Conservation (phyloP, 2,797 vertebrate species). For the Philypnodon macrostomus region DNA sequence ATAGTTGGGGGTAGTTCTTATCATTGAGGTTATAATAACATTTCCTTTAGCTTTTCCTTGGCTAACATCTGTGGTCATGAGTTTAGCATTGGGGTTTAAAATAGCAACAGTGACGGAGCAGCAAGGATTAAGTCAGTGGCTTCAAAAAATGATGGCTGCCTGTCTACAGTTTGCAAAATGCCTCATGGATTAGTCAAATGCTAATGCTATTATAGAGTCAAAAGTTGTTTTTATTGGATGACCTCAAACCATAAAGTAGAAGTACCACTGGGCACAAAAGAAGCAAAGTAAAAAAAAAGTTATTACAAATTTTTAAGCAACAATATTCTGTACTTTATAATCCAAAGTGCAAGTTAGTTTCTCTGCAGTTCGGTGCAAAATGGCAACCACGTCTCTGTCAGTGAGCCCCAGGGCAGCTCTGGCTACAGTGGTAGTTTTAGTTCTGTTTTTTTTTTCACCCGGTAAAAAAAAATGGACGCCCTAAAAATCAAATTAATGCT, state of each 20-base stretch:
- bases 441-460: no score
- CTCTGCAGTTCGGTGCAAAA: no score
- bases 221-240: neutral
- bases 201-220: conserved; percentile 11
- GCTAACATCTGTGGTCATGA: no score
- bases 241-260: conserved; percentile 2
- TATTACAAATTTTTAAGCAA: neutral
- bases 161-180: conserved; percentile 6
- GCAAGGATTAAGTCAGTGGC: conserved; percentile 5
- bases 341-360: no score
- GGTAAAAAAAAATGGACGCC: no score
- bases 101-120: conserved; percentile 7
- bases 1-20: no score
- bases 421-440: no score
- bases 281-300: neutral
- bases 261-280: neutral
- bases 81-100: conserved; percentile 1
- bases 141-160: conserved; percentile 5
- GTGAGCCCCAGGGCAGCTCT: no score
- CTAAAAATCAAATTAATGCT: no score
- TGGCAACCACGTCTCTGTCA: no score
- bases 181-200: conserved; percentile 12
- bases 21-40: neutral
- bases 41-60: no score
- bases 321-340: neutral